phyloP scores from a whole-genome alignment of 2,797 vertebrate genomes.

The Crypturellus tataupa region DNA sequence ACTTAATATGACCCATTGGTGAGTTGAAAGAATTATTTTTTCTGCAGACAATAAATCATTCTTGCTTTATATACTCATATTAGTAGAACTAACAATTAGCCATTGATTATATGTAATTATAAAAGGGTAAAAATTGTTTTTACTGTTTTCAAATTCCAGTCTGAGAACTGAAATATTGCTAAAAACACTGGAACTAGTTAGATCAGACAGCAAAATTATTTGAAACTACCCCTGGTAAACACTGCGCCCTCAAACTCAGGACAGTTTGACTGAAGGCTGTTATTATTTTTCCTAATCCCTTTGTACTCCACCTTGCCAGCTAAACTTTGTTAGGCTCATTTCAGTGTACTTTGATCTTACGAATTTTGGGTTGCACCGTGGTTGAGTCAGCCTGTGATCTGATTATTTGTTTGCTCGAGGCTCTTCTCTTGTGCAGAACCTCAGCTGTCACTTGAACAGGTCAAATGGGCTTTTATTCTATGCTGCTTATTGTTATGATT shows the following conservation, averaged over 20 bases:
- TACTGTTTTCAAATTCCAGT: neutral
- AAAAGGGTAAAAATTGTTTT: neutral
- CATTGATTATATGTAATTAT: neutral
- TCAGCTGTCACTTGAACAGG: neutral
- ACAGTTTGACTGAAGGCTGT: neutral
- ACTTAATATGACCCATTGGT: neutral
- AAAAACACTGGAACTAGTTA: neutral
- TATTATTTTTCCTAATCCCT: neutral
- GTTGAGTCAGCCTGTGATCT: neutral
- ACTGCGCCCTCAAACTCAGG: neutral
- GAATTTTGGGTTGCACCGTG: neutral
- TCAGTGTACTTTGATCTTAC: neutral
- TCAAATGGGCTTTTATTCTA: neutral
- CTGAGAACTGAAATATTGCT: neutral
- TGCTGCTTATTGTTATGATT: constrained; percentile 32
- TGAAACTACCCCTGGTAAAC: neutral
- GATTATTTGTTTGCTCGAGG: constrained; percentile 5
- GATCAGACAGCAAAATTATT: neutral
- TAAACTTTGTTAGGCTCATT: neutral
- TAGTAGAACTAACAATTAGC: neutral
- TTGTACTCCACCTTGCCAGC: neutral
- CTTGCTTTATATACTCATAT: neutral
- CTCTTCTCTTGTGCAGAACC: neutral
- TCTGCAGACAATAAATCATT: neutral
- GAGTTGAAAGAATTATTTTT: neutral